Evolutionary conservation across 2,888 invertebrate genomes (phyloP).

Genomic region (Harmothoe impar): DNA sequence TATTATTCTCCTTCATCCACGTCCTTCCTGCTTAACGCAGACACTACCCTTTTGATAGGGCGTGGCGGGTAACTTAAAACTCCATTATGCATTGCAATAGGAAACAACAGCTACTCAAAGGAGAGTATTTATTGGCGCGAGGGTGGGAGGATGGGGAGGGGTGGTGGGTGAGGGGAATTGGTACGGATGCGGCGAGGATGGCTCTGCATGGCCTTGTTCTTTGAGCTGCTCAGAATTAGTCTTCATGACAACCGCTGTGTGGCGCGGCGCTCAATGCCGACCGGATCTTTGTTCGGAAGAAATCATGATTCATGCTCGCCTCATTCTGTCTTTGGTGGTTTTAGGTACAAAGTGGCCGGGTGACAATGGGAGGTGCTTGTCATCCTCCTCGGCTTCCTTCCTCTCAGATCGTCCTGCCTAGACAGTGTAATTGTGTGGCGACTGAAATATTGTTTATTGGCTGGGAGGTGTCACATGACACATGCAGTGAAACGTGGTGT

Average conservation of each 20-base stretch:
- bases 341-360: constrained; percentile 34
- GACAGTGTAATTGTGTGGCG: constrained; percentile 22
- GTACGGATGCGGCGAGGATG: background rate
- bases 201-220: background rate
- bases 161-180: background rate
- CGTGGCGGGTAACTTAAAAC: background rate
- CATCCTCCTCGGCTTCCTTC: background rate
- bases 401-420: background rate
- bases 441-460: background rate
- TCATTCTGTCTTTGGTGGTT: constrained; percentile 30
- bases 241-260: background rate
- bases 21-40: background rate
- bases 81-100: background rate
- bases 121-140: background rate
- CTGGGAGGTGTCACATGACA: background rate
- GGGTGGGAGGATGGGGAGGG: background rate
- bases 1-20: background rate
- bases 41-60: background rate
- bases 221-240: background rate
- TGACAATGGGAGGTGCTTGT: constrained; percentile 15
- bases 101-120: background rate
- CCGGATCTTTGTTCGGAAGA: constrained; percentile 25
- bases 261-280: background rate
- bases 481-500: background rate
- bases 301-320: constrained; percentile 36